Percentiles rank a stretch among this genome's conserved stretches.
Evolutionary conservation across 2,888 invertebrate genomes (phyloP).

Genomic region (Archaeoteleia sp.): DNA sequence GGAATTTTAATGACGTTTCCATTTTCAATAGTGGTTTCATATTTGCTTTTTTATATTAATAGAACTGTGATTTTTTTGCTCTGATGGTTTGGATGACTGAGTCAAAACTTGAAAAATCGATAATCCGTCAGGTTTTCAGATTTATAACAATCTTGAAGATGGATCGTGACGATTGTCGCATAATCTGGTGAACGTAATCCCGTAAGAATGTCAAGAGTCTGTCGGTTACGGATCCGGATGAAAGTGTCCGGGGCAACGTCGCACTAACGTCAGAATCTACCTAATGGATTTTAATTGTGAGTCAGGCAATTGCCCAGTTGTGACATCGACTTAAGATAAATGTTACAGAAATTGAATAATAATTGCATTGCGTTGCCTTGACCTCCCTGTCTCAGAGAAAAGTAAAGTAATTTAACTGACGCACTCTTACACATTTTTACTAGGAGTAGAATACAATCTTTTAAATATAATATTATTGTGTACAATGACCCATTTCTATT

Average conservation of each 20-base stretch:
- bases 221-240: conserved; percentile 57
- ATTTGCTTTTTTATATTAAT: no score
- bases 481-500: no score
- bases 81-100: neutral
- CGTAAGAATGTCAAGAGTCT: conserved; percentile 71
- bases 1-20: no score
- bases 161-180: conserved; percentile 45
- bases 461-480: no score
- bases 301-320: conserved; percentile 63
- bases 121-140: conserved; percentile 28
- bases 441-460: no score
- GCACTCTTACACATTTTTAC: no score
- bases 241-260: conserved; percentile 61
- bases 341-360: conserved; percentile 72
- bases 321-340: conserved; percentile 69
- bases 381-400: no score
- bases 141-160: conserved; percentile 27
- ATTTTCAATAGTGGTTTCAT: no score
- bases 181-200: conserved; percentile 53
- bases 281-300: conserved; percentile 72
- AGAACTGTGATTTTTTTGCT: no score
- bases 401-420: no score
- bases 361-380: conserved; percentile 67
- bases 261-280: conserved; percentile 62
- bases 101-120: conserved; percentile 18